Evolutionary conservation across 2,888 invertebrate genomes (phyloP).

Genomic region (Diogma glabrata): DNA sequence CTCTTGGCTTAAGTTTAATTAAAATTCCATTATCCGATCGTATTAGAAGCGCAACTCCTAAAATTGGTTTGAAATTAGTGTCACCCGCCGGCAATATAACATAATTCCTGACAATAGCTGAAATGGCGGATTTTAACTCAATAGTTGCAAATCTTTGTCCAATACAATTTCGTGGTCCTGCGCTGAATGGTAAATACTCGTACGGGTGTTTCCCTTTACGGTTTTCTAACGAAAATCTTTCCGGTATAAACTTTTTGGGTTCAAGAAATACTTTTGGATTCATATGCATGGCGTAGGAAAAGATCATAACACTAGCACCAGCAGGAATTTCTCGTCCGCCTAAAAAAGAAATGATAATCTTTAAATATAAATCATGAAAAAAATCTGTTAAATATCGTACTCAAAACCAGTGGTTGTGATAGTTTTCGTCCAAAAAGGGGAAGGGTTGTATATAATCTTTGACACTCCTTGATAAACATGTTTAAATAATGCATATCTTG

Average conservation of each 20-base stretch:
- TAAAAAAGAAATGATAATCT: no score
- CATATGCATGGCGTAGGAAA: neutral
- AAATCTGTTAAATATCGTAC: no score
- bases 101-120: slow-evolving; percentile 41
- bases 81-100: slow-evolving; percentile 30
- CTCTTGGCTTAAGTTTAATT: no score
- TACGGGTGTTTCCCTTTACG: slow-evolving; percentile 36
- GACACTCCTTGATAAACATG: slow-evolving; percentile 29
- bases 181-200: slow-evolving; percentile 49
- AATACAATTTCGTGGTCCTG: slow-evolving; percentile 52
- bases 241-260: slow-evolving; percentile 36
- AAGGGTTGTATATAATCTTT: slow-evolving; percentile 31
- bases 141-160: slow-evolving; percentile 41
- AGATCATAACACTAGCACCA: slow-evolving; percentile 24
- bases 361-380: no score
- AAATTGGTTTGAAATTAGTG: slow-evolving; percentile 32
- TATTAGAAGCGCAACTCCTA: slow-evolving; percentile 38
- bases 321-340: slow-evolving; percentile 28
- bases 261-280: slow-evolving; percentile 25
- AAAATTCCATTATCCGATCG: slow-evolving; percentile 38
- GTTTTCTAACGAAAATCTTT: slow-evolving; percentile 39
- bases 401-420: no score
- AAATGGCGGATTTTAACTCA: slow-evolving; percentile 42
- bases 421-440: slow-evolving; percentile 28
- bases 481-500: slow-evolving; percentile 32